Evolutionary conservation across 64 coral and sea anemone genomes (phyloP).

Genomic region (Acropora tenuis): DNA sequence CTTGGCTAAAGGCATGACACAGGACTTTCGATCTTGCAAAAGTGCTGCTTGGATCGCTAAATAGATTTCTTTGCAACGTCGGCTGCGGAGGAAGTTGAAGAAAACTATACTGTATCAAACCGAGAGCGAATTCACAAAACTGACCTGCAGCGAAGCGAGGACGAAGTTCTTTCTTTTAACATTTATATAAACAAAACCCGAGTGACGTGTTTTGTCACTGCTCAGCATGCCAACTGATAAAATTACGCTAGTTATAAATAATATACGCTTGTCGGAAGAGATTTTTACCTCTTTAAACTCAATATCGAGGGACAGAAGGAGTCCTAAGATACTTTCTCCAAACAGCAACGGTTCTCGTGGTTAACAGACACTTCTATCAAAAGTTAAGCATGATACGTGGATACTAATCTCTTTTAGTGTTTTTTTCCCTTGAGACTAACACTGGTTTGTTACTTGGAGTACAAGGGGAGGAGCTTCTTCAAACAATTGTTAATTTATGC

Average conservation of each 20-base stretch:
- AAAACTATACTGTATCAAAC: not conserved
- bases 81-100: conserved; percentile 2
- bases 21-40: not conserved
- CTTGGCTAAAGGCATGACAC: conserved; percentile 39
- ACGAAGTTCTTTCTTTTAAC: not conserved
- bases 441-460: conserved; percentile 9
- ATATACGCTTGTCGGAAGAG: conserved; percentile 14
- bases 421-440: conserved; percentile 19
- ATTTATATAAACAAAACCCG: not conserved
- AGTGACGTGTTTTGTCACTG: conserved; percentile 2
- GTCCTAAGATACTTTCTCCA: conserved; percentile 2
- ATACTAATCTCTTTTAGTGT: not conserved
- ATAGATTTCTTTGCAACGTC: conserved; percentile 4
- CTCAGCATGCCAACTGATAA: conserved; percentile 28
- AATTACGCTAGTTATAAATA: not conserved
- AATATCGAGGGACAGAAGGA: not conserved
- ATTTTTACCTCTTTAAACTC: conserved; percentile 31
- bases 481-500: conserved; percentile 48
- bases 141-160: not conserved
- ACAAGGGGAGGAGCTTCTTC: conserved; percentile 29
- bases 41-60: conserved; percentile 16
- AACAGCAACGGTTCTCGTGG: not conserved
- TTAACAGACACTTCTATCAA: not conserved
- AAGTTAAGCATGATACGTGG: not conserved
- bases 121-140: not conserved